phyloP scores from a whole-genome alignment of 2,888 invertebrate species.

The Dicyrtoma fusca region DNA sequence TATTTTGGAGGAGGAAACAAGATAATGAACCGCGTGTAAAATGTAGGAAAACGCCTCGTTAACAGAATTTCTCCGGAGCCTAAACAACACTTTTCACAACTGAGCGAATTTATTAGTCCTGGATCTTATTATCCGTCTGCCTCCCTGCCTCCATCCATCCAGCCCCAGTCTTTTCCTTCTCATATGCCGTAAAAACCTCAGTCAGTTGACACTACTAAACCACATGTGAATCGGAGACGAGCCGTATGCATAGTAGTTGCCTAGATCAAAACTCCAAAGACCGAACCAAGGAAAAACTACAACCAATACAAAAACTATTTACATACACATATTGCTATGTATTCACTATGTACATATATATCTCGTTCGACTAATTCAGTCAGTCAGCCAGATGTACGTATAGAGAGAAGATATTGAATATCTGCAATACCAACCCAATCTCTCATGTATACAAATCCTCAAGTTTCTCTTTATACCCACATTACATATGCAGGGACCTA shows the following conservation, averaged over 20 bases:
- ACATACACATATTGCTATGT: too few relatives aligned
- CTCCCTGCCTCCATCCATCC: not conserved
- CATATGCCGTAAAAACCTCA: not conserved
- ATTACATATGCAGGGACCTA: too few relatives aligned
- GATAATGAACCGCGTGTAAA: slow-evolving; percentile 46
- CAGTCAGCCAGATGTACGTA: too few relatives aligned
- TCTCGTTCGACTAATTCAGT: too few relatives aligned
- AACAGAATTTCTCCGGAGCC: slow-evolving; percentile 40
- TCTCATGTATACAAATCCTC: too few relatives aligned
- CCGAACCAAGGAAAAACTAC: too few relatives aligned
- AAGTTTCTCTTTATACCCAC: too few relatives aligned
- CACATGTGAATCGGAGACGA: slow-evolving; percentile 15
- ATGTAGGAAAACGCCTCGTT: slow-evolving; percentile 46
- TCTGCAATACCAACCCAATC: too few relatives aligned
- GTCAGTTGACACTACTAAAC: slow-evolving; percentile 34
- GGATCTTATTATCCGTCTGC: slow-evolving; percentile 47
- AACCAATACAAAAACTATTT: too few relatives aligned
- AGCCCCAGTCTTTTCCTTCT: slow-evolving; percentile 4
- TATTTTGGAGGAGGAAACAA: slow-evolving; percentile 29
- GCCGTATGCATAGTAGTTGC: not conserved
- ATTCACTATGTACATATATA: too few relatives aligned
- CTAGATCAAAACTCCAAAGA: not conserved
- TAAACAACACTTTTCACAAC: slow-evolving; percentile 50
- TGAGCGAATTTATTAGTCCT: slow-evolving; percentile 47
- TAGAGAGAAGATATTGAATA: too few relatives aligned